These are phyloP conservation scores for Lymantria dispar DNA, from an alignment of 2,888 invertebrate genomes.

Conservation along the genomic window DNA sequence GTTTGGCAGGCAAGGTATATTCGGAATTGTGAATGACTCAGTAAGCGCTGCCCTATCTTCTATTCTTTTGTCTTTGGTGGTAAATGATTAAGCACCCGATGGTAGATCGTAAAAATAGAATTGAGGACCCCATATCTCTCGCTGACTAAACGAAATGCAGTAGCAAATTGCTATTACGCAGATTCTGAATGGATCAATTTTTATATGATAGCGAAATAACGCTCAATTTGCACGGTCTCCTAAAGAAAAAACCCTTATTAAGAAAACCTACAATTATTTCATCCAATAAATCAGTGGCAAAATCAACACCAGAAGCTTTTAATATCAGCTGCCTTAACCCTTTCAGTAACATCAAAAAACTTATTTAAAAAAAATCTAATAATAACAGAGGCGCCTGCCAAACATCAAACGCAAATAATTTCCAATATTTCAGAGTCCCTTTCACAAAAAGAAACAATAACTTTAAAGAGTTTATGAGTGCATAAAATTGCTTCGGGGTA, in stretches of 20 bases:
- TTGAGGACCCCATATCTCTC: too few relatives aligned
- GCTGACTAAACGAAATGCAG: too few relatives aligned
- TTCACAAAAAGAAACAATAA: constrained; percentile 75
- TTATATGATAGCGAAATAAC: too few relatives aligned
- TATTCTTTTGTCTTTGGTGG: too few relatives aligned
- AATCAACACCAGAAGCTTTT: constrained; percentile 19
- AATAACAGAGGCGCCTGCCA: constrained; percentile 35
- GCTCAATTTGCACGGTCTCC: too few relatives aligned
- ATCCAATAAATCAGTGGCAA: constrained; percentile 19
- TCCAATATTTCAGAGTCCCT: constrained; percentile 72
- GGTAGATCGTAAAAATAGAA: too few relatives aligned
- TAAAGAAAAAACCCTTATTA: not conserved
- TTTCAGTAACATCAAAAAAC: constrained; percentile 20
- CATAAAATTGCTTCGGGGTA: constrained; percentile 64
- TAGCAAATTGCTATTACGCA: too few relatives aligned
- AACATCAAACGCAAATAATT: constrained; percentile 74
- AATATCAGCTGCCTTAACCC: constrained; percentile 25
- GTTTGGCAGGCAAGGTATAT: too few relatives aligned
- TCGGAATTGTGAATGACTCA: too few relatives aligned
- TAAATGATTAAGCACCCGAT: too few relatives aligned
- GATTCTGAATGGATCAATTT: too few relatives aligned
- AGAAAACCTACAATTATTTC: not conserved
- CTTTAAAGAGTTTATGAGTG: constrained; percentile 67
- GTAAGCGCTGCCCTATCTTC: too few relatives aligned
- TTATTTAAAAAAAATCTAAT: constrained; percentile 16